Percentiles rank a stretch among this genome's conserved stretches.
phyloP scores from a whole-genome alignment of 2,113 vertebrate genomes.

The Thoracochromis brauschi region DNA sequence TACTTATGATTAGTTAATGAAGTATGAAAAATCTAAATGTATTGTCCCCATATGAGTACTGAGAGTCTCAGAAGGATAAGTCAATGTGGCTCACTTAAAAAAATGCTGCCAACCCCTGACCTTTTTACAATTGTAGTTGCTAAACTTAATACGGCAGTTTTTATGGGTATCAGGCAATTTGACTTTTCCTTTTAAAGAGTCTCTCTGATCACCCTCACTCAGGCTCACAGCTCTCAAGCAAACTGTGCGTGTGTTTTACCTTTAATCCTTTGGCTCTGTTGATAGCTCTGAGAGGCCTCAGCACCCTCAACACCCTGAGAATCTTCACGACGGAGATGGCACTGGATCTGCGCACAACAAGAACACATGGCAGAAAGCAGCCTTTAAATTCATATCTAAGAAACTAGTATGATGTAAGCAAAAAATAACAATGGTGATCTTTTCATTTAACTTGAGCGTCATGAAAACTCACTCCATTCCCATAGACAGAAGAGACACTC shows the following conservation, averaged over 20 bases:
- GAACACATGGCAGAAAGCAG: not conserved
- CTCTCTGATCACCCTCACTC: not conserved
- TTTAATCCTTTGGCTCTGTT: constrained; percentile 96
- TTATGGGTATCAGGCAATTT: not conserved
- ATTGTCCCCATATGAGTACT: not conserved
- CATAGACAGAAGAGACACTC: constrained; percentile 93
- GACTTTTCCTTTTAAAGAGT: not conserved
- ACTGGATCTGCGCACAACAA: constrained; percentile 78
- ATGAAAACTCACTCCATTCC: constrained; percentile 83
- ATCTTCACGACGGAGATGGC: constrained; percentile 98
- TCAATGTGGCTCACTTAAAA: not conserved
- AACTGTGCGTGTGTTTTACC: constrained; percentile 57
- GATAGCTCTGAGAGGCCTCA: constrained; percentile 93
- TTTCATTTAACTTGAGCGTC: not conserved
- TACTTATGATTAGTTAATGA: not conserved
- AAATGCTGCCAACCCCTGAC: accelerated
- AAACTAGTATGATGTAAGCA: not conserved
- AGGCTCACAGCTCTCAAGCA: not conserved
- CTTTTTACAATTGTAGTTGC: accelerated
- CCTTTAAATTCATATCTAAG: not conserved
- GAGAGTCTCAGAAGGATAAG: not conserved
- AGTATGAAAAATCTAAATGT: not conserved
- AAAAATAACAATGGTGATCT: not conserved
- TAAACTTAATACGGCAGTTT: not conserved
- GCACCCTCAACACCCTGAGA: constrained; percentile 90